Percentiles rank a stretch among this genome's conserved stretches.
These are phyloP conservation scores for Muscicapa adusta DNA, from an alignment of 2,113 vertebrate genomes.

Conservation along the genomic window DNA sequence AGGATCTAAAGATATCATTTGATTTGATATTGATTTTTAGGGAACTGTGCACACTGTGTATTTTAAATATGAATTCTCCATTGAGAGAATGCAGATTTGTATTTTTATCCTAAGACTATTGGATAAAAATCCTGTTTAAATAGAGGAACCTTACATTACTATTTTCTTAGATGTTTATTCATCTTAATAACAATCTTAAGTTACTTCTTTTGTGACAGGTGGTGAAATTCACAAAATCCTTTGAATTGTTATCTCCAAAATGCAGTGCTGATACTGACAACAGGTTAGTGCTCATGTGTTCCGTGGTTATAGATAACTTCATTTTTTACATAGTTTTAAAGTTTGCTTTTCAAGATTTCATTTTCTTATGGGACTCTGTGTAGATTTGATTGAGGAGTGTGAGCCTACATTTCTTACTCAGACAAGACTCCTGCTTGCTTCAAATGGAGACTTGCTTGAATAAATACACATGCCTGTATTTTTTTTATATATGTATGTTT, in stretches of 20 bases:
- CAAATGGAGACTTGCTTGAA: not conserved
- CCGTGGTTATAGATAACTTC: not conserved
- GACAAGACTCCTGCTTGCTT: not conserved
- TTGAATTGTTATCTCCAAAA: constrained; percentile 96
- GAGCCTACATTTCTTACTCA: not conserved
- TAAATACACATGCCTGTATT: fast-evolving
- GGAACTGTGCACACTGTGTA: not conserved
- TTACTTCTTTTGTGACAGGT: constrained; percentile 76
- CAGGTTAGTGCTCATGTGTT: constrained; percentile 77
- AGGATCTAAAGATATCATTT: not conserved
- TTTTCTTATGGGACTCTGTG: not conserved
- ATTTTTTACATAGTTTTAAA: not conserved
- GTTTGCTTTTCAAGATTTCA: not conserved
- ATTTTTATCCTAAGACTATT: not conserved
- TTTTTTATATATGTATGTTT: not conserved
- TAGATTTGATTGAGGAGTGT: not conserved
- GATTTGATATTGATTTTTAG: not conserved
- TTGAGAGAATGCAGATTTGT: not conserved
- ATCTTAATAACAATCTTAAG: not conserved
- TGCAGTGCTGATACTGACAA: constrained; percentile 93
- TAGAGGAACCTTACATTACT: not conserved
- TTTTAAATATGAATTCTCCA: not conserved
- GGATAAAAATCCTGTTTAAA: not conserved
- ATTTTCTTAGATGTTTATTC: not conserved
- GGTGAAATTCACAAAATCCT: constrained; percentile 98